phyloP scores from a whole-genome alignment of 2,888 invertebrate genomes.

The Periphyllus acericola region DNA sequence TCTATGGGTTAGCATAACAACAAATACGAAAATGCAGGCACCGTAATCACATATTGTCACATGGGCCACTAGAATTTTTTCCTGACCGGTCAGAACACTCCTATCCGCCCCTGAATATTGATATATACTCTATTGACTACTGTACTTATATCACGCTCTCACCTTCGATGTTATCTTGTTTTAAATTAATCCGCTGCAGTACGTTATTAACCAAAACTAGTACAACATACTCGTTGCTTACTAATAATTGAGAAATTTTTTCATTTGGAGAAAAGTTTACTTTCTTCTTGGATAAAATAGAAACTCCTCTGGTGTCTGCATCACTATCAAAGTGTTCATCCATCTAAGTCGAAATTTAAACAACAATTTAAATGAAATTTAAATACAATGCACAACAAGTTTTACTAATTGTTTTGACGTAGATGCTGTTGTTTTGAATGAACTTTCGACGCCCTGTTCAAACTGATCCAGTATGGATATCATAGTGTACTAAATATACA shows the following conservation, averaged over 20 bases:
- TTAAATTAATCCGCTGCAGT: constrained; percentile 83
- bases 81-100: too few species aligned
- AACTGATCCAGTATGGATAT: constrained; percentile 87
- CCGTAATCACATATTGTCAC: too few species aligned
- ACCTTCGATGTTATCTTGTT: constrained; percentile 84
- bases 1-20: too few species aligned
- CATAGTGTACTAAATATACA: constrained; percentile 70
- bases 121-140: background rate
- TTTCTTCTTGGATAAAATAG: constrained; percentile 87
- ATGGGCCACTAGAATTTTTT: too few species aligned
- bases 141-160: constrained; percentile 63
- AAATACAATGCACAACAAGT: background rate
- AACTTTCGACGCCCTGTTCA: constrained; percentile 78
- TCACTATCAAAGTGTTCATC: constrained; percentile 13
- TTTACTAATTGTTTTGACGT: constrained; percentile 22
- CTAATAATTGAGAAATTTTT: constrained; percentile 81
- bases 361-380: background rate
- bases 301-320: constrained; percentile 66
- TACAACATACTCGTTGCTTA: constrained; percentile 84
- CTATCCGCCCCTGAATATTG: too few species aligned
- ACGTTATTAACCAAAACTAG: constrained; percentile 85
- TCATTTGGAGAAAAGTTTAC: constrained; percentile 83
- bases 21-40: too few species aligned
- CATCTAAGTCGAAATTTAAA: background rate
- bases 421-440: constrained; percentile 64